Conservation (phyloP, 2,797 vertebrate species). For the Scleropages formosus region DNA sequence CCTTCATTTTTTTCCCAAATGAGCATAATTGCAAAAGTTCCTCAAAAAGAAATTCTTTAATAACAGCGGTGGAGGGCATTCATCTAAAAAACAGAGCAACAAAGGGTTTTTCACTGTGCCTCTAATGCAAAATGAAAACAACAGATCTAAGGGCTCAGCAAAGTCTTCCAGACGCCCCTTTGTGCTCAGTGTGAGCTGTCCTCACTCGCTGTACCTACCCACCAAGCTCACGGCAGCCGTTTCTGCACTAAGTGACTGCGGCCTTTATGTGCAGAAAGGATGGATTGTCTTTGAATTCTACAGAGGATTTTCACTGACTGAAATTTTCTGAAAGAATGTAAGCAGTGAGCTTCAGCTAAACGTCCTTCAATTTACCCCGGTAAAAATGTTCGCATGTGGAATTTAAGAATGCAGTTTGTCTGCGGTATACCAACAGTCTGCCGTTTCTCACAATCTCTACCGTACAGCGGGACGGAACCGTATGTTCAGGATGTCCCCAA, state of each 20-base stretch:
- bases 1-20: background rate
- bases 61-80: background rate
- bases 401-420: too few relatives aligned
- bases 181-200: conserved; percentile 22
- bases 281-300: conserved; percentile 3
- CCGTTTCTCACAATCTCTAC: too few relatives aligned
- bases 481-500: too few relatives aligned
- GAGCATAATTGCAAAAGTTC: background rate
- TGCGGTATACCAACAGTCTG: too few relatives aligned
- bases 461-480: too few relatives aligned
- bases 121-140: conserved; percentile 13
- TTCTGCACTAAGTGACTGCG: background rate
- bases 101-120: conserved; percentile 26
- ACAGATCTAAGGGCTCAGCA: conserved; percentile 8
- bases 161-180: conserved; percentile 26
- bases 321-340: background rate
- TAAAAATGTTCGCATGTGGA: too few relatives aligned
- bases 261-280: background rate
- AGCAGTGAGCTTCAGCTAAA: too few relatives aligned
- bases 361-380: too few relatives aligned
- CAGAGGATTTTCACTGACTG: background rate
- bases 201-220: conserved; percentile 15
- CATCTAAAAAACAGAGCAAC: background rate
- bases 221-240: background rate
- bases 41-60: background rate